phyloP scores from a whole-genome alignment of 2,113 vertebrate genomes.

The Rhabdomys dilectus region DNA sequence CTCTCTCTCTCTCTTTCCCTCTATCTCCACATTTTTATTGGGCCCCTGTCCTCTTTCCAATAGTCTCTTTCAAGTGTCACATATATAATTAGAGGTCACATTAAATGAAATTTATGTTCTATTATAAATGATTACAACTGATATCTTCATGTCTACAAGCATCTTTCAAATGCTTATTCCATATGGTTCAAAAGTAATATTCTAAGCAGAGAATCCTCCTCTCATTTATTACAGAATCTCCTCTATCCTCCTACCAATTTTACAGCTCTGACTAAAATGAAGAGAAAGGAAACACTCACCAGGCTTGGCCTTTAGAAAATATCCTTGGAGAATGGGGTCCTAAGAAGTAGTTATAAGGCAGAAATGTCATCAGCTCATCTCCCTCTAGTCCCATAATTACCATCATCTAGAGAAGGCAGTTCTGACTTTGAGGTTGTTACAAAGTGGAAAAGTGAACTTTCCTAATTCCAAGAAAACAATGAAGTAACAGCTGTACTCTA shows the following conservation, averaged over 20 bases:
- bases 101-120: background rate
- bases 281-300: background rate
- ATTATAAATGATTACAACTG: background rate
- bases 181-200: background rate
- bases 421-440: background rate
- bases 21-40: background rate
- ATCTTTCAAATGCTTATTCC: background rate
- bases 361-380: background rate
- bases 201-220: background rate
- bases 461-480: too few species aligned
- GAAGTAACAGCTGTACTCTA: too few species aligned
- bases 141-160: background rate
- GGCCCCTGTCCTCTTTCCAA: background rate
- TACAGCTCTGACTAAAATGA: background rate
- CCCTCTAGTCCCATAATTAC: background rate
- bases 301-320: background rate
- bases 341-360: background rate
- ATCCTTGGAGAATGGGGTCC: background rate
- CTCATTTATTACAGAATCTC: too few species aligned
- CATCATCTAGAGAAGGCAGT: background rate
- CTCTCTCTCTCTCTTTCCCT: background rate
- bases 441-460: background rate
- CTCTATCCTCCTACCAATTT: rapidly evolving
- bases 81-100: background rate
- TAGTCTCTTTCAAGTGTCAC: too few species aligned